A percentile compares a stretch with the other conserved stretches of the same genome.
Conservation (phyloP, 1,140 invertebrate genomes). For the Chrysopa pallens region DNA sequence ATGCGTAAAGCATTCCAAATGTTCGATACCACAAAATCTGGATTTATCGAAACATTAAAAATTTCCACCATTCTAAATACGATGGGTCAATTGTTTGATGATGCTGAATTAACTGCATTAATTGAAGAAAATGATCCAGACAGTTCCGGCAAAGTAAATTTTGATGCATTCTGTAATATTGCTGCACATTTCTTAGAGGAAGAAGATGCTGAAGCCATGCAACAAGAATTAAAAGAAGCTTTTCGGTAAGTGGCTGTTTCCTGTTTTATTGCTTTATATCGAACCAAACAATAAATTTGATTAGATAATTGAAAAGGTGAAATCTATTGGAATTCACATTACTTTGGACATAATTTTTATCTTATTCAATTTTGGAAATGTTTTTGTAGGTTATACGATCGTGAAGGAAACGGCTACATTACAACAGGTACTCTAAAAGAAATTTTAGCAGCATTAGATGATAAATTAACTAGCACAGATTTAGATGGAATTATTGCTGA, state of each 20-base stretch:
- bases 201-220: conserved; percentile 82
- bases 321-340: too few species aligned
- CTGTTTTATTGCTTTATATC: too few species aligned
- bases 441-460: conserved; percentile 76
- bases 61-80: conserved; percentile 85
- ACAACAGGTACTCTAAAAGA: conserved; percentile 79
- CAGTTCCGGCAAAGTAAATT: conserved; percentile 73
- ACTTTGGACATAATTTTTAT: too few species aligned
- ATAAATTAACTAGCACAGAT: conserved; percentile 66
- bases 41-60: conserved; percentile 75
- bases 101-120: conserved; percentile 61
- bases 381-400: conserved; percentile 36
- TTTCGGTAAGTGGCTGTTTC: conserved; percentile 38
- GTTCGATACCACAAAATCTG: conserved; percentile 82
- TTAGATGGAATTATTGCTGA: conserved; percentile 84
- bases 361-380: too few species aligned
- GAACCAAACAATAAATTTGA: too few species aligned
- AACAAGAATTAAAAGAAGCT: conserved; percentile 86
- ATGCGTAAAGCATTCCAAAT: conserved; percentile 87
- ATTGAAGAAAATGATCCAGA: conserved; percentile 76
- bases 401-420: conserved; percentile 83
- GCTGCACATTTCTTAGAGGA: conserved; percentile 79
- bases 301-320: too few species aligned
- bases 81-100: conserved; percentile 83
- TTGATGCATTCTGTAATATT: conserved; percentile 81